Evolutionary conservation across 2,113 vertebrate genomes (phyloP), one percentile per base, ranked within the genome.

Genomic region (Amphiprion percula): DNA sequence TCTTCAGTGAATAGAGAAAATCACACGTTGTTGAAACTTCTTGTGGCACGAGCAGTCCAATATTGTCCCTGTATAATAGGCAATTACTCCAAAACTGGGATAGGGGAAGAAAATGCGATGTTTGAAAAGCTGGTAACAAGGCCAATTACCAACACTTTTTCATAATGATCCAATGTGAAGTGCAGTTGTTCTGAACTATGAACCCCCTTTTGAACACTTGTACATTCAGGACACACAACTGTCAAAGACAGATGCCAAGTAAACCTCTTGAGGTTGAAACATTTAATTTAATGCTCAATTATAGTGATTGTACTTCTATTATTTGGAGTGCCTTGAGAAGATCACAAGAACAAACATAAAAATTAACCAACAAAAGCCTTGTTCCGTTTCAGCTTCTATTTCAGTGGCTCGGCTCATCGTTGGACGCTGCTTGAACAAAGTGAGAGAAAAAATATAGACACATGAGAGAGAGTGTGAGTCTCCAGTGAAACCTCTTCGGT

Each of bases 1-100:
- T 67, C 50, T 64, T 33, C 24, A 77, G 2, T 74, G 82, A 83
- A 82, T 5, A 58, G 61, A 80, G 80, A 82, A 74, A 89, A 84
- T 81, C 58, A 66, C 9, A 4, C 16, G 0, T 83, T 79, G 74
- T 75, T 85, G 62, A 82, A 91, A 74, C 68, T 70, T 88, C 52
- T 74, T 65, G 47, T 68, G 72, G 74, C 80, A 39, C 33, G 50
- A 67, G 64, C 30, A 60, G 77, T 80, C 60, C 54, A 74, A 63
- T 74, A 58, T 55, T 63, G 54, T 72, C 58, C 26, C 28, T 28
- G 74, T 60, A 63, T 66, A 76, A 82, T 88, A 56, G 79, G 54
- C 67, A 89, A 83, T 89, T 87, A 83, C 78, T 62, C 17, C 68
- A 46, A 74, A 83, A 86, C 78, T 73, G 70, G 37, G 33, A 67